Evolutionary conservation across 2,797 vertebrate species (phyloP).

Genomic region (Acestrorhynchus altus): DNA sequence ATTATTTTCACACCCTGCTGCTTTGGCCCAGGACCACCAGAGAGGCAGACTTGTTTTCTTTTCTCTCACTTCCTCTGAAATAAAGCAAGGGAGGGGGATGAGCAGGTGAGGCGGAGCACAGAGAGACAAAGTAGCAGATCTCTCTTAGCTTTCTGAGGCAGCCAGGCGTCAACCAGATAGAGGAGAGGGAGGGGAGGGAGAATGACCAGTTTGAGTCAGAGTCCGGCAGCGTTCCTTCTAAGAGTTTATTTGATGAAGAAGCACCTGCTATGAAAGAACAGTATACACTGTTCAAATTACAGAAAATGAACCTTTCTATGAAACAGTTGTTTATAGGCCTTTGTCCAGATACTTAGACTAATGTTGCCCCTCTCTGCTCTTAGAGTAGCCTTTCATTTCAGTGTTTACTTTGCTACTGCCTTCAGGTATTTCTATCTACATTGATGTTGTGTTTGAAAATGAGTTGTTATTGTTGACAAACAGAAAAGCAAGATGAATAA

Average conservation of each 20-base stretch:
- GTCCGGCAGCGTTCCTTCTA: background rate
- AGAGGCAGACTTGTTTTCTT: slow-evolving; percentile 14
- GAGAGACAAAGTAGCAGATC: background rate
- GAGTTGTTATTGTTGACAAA: too few species aligned
- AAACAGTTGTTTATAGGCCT: background rate
- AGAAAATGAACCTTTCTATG: background rate
- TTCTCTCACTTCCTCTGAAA: background rate
- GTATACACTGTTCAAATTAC: too few species aligned
- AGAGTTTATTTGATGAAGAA: background rate
- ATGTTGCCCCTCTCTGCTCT: too few species aligned
- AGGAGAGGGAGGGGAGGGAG: background rate
- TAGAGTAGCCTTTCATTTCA: too few species aligned
- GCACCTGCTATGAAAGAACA: background rate
- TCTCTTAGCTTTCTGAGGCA: background rate
- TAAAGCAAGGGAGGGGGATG: background rate
- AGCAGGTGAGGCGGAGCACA: background rate
- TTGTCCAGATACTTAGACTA: background rate
- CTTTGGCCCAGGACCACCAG: background rate
- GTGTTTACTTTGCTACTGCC: too few species aligned
- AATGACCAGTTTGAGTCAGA: background rate
- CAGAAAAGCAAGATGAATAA: too few species aligned
- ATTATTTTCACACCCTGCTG: slow-evolving; percentile 19
- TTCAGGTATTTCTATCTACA: too few species aligned
- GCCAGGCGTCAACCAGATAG: background rate
- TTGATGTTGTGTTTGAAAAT: too few species aligned